phyloP scores from a whole-genome alignment of 1,140 invertebrate species.

The Lordiphosa clarofinis region DNA sequence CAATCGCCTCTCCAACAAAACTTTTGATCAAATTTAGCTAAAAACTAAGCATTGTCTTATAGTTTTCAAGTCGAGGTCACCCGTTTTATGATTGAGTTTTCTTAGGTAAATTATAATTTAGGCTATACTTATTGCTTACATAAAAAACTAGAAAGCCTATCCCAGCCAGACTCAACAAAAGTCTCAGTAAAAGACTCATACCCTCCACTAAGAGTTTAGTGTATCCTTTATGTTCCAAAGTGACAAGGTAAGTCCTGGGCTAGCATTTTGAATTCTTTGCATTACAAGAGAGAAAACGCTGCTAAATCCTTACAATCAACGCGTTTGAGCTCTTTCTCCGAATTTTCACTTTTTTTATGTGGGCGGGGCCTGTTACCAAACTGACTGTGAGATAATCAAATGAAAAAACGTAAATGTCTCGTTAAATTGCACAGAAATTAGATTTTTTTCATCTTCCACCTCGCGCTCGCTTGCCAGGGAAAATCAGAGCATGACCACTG shows the following conservation, averaged over 20 bases:
- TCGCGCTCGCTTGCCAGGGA: conserved; percentile 29
- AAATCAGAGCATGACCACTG: conserved; percentile 77
- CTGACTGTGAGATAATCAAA: conserved; percentile 78
- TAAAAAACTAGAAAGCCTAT: too few relatives aligned
- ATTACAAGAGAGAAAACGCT: conserved; percentile 20
- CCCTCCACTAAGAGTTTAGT: conserved; percentile 1
- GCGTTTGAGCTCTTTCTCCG: conserved; percentile 13
- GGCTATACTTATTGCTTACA: too few relatives aligned
- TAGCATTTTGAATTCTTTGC: conserved; percentile 29
- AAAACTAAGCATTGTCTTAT: too few relatives aligned
- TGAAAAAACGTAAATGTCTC: conserved; percentile 79
- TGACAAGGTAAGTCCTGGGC: conserved; percentile 59
- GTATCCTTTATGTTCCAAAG: conserved; percentile 28
- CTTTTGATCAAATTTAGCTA: too few relatives aligned
- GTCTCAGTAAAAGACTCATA: neutral
- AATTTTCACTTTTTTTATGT: conserved; percentile 1
- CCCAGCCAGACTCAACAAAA: too few relatives aligned
- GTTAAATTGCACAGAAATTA: conserved; percentile 79
- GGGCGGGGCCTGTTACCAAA: conserved; percentile 49
- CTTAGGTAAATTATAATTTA: too few relatives aligned
- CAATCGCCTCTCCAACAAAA: too few relatives aligned
- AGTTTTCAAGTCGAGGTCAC: too few relatives aligned
- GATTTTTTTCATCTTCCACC: conserved; percentile 46
- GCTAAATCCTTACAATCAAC: conserved; percentile 67
- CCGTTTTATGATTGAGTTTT: too few relatives aligned